Base-by-base conservation (phyloP, 2,797 vertebrate species). In the Syngnathus acus region DNA sequence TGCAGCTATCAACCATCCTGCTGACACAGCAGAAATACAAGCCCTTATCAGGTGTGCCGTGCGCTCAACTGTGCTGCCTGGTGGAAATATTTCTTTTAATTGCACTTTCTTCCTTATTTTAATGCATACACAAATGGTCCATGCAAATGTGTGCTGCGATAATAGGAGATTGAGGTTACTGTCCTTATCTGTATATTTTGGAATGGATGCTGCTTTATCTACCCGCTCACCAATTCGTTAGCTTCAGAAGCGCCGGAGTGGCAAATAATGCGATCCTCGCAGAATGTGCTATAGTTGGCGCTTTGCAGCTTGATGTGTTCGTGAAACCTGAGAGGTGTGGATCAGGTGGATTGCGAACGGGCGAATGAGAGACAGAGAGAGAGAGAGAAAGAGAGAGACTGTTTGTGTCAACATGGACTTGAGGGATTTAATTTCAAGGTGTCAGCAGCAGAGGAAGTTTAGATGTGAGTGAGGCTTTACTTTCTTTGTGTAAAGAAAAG, bases 381-480 rank as follows among this genome's bases (percentile, higher is more conserved):
- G 45, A 47, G 47, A 50, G 32, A 10, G 51, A 66, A 61, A 64
- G 61, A 17, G 48, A 69, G 75, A 63, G 38, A 47, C 65, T 69
- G 75, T 75, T 80, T 75, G 64, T 75, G 61, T 74, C 68, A 54
- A 58, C 42, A 42, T 69, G 60, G 63, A 66, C 43, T 51, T 5
- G 0, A 10, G 42, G 69, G 71, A 66, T 74, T 76, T 37, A 67
- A 75, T 73, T 73, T 5, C 0, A 1, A 62, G 45, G 43, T 72
- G 63, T 65, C 57, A 70, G 54, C 45, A 23, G 43, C 62, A 65
- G n/a, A 26, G 38, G 37, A 54, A 53, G 62, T 47, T 50, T 48
- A 21, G 50, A 19, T 40, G 38, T 40, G n/a, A 42, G 6, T 9
- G 64, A 65, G 38, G 60, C 21, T 40, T 62, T 23, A 26, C 40